phyloP scores from a whole-genome alignment of 2,888 invertebrate genomes.

The Nephrocerus scutellatus region DNA sequence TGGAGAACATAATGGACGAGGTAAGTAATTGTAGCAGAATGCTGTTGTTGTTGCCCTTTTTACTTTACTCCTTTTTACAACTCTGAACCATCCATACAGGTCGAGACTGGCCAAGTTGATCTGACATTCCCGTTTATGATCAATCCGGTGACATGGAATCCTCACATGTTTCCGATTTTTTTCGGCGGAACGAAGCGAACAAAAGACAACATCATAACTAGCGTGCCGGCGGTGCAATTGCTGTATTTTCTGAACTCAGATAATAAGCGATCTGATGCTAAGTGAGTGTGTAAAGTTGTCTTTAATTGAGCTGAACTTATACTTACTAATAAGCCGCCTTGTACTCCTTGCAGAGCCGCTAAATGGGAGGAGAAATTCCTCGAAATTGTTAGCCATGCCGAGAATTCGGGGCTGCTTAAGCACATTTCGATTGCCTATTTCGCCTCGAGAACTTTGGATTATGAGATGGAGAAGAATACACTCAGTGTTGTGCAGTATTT shows the following conservation, averaged over 20 bases:
- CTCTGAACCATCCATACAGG: slow-evolving; percentile 48
- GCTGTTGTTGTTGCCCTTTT: background rate
- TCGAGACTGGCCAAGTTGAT: slow-evolving; percentile 69
- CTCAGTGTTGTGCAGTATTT: slow-evolving; percentile 81
- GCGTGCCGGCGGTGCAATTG: slow-evolving; percentile 81
- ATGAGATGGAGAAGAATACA: slow-evolving; percentile 88
- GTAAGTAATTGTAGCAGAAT: slow-evolving; percentile 56
- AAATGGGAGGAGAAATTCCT: slow-evolving; percentile 85
- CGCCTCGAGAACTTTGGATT: slow-evolving; percentile 82
- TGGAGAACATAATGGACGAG: slow-evolving; percentile 75
- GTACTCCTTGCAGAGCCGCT: slow-evolving; percentile 58
- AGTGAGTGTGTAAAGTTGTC: slow-evolving; percentile 63
- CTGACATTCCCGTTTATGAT: slow-evolving; percentile 86
- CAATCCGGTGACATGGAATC: slow-evolving; percentile 82
- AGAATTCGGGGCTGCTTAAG: slow-evolving; percentile 65
- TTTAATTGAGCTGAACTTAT: background rate
- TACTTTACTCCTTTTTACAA: background rate
- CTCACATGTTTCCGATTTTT: slow-evolving; percentile 80
- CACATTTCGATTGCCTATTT: slow-evolving; percentile 78
- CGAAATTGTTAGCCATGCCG: slow-evolving; percentile 64
- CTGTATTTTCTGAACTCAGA: slow-evolving; percentile 84
- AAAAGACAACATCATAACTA: slow-evolving; percentile 68
- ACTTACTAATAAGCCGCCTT: background rate
- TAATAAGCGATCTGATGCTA: slow-evolving; percentile 63
- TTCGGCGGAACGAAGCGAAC: slow-evolving; percentile 78